Conservation (phyloP, 53 echinoderm and acorn worm genomes). For the Mesocentrotus franciscanus region DNA sequence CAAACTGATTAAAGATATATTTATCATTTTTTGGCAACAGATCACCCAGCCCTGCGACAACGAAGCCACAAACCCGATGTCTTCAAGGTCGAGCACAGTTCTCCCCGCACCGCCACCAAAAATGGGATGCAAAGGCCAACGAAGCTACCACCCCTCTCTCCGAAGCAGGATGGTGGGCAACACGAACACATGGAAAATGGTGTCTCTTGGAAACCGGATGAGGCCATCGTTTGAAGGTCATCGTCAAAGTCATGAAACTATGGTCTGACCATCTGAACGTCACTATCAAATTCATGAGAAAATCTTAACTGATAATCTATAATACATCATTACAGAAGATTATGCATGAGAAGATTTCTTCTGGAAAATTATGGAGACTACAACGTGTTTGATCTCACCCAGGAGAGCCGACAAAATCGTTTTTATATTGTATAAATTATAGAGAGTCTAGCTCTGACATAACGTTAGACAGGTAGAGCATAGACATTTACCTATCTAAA, state of each 20-base stretch:
- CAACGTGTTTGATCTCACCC: neutral
- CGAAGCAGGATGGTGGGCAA: conserved; percentile 7
- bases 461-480: neutral
- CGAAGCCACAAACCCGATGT: conserved; percentile 84
- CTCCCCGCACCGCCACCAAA: conserved; percentile 73
- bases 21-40: conserved; percentile 44
- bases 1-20: neutral
- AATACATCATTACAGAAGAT: neutral
- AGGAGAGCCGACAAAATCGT: neutral
- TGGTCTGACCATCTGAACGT: conserved; percentile 15
- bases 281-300: neutral
- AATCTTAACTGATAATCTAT: neutral
- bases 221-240: conserved; percentile 59
- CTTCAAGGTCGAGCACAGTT: conserved; percentile 83
- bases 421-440: neutral
- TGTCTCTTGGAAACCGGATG: conserved; percentile 67
- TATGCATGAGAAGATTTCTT: neutral
- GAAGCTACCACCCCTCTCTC: conserved; percentile 65
- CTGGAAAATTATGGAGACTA: neutral
- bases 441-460: neutral
- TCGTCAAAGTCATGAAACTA: neutral
- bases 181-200: neutral
- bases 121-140: conserved; percentile 60
- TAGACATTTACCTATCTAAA: neutral
- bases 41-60: conserved; percentile 76